Evolutionary conservation across 2,888 invertebrate species (phyloP), one percentile per base, ranked within the genome.

Genomic region (Ichneumon xanthorius): DNA sequence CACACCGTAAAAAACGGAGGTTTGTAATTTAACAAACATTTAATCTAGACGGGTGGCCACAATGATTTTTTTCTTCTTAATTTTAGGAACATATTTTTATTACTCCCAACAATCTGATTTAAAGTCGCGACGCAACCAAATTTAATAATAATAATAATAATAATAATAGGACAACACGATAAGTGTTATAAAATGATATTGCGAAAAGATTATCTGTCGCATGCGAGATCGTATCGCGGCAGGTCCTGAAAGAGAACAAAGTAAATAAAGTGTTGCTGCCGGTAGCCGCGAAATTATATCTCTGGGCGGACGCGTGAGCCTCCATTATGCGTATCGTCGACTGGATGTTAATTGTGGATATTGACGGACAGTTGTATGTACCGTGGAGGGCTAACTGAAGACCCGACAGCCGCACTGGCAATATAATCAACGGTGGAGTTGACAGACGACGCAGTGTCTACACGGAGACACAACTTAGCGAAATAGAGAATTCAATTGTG

Each of bases 401-500:
- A 55, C 19, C 7, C 19, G 22, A 55, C 26, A n/a, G 58, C 11
- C 26, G 58, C 4, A 26, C 22, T 26, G 22, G 4, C 19, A 58
- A 58, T 26, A 11, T 58, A 45, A 45, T 45, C 58, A 19, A 58
- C 11, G 26, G 11, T 19, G 4, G 58, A 58, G 58, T 58, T 58
- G 58, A 58, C 9, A 58, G 26, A 58, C 58, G 58, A 7, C 22
- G 22, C 58, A 6, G 9, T 11, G 58, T 58, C 58, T 11, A 26
- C 58, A 16, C 70, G 14, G 33, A 4, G 30, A 45, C 33, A 19
- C 7, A n/a, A 53, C 50, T 55, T 53, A 71, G 53, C 53, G 33
- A 71, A 71, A 71, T 71, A 65, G 50, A 53, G 48, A 55, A 71
- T 71, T 71, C 71, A 71, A 71, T 71, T 53, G 50, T n/a, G 71